Percentiles rank a stretch among this genome's conserved stretches.
These are phyloP conservation scores for Drosophila birchii DNA, from an alignment of 2,888 invertebrate species.

Conservation along the genomic window DNA sequence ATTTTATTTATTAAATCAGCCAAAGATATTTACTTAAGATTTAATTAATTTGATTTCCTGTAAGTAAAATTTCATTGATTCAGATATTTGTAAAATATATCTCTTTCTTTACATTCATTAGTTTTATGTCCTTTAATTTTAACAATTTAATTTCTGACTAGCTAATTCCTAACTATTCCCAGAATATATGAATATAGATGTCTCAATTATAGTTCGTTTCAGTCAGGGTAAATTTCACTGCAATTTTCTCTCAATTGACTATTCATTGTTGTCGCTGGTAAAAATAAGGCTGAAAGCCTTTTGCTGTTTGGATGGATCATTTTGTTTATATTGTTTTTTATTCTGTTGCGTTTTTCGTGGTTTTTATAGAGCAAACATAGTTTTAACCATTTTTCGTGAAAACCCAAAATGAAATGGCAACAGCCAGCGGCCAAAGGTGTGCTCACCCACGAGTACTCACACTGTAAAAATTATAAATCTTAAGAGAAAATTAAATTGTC, in stretches of 20 bases:
- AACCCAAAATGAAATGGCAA: constrained; percentile 71
- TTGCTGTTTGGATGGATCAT: constrained; percentile 8
- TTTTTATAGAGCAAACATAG: constrained; percentile 57
- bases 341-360: constrained; percentile 54
- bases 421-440: constrained; percentile 53
- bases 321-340: constrained; percentile 34
- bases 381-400: constrained; percentile 68
- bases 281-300: constrained; percentile 6
- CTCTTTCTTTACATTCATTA: neutral
- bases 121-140: neutral
- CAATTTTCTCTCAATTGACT: constrained; percentile 35
- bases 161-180: neutral
- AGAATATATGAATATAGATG: neutral
- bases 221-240: neutral
- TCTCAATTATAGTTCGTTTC: constrained; percentile 37
- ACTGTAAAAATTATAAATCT: neutral
- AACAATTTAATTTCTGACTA: neutral
- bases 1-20: neutral
- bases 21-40: too few species aligned
- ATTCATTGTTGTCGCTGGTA: constrained; percentile 6
- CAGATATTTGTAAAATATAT: neutral
- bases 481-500: neutral
- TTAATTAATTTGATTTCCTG: neutral
- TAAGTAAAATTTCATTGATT: neutral
- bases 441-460: constrained; percentile 15